Percentiles rank a stretch among this genome's conserved stretches.
Conservation (phyloP, 2,113 vertebrate genomes). For the Orthonyx spaldingii region DNA sequence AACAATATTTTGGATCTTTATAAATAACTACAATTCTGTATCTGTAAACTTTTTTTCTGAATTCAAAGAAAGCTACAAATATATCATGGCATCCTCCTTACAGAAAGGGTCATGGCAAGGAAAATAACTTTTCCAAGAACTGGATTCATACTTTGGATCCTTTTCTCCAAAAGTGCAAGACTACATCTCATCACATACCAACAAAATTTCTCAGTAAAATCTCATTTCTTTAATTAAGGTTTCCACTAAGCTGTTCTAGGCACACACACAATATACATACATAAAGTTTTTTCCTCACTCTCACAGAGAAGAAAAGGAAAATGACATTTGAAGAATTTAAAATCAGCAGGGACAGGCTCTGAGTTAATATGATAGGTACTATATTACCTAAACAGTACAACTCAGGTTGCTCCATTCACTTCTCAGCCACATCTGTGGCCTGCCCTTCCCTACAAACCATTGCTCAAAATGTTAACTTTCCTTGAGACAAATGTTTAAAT, state of each 20-base stretch:
- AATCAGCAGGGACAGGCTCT: neutral
- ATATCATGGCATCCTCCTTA: neutral
- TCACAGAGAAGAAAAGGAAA: neutral
- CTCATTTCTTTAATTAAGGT: neutral
- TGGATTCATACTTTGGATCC: neutral
- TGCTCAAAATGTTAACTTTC: neutral
- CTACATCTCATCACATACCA: neutral
- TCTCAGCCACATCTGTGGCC: neutral
- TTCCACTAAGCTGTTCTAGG: neutral
- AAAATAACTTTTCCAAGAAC: neutral
- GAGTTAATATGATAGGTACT: neutral
- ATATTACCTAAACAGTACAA: neutral
- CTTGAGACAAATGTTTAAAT: neutral
- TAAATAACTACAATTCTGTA: neutral
- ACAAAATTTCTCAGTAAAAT: neutral
- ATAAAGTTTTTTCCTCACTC: neutral
- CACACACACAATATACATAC: neutral
- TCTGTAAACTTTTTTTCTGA: neutral
- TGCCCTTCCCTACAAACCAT: neutral
- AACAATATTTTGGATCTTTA: neutral
- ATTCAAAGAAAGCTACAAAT: neutral
- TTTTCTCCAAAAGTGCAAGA: neutral
- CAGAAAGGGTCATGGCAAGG: neutral
- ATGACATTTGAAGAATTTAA: neutral
- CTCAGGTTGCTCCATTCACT: neutral